phyloP scores from a whole-genome alignment of 2,888 invertebrate species.

The Ochlodes sylvanus region DNA sequence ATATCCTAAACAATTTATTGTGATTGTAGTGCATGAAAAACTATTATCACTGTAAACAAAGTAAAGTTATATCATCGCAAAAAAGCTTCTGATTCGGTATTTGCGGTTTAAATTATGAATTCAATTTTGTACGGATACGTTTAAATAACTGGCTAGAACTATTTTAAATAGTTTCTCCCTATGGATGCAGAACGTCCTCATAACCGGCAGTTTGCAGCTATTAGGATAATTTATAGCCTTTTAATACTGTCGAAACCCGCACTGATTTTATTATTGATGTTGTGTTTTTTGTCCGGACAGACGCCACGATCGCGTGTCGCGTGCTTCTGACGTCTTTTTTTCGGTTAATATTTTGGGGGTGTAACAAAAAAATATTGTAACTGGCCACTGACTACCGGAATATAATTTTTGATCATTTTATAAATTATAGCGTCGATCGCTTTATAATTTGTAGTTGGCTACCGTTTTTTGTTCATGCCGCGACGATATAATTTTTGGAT shows the following conservation, averaged over 20 bases:
- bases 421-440: constrained; percentile 79
- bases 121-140: not conserved
- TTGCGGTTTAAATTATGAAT: not conserved
- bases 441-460: constrained; percentile 72
- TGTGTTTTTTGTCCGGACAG: constrained; percentile 62
- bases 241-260: constrained; percentile 75
- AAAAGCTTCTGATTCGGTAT: not conserved
- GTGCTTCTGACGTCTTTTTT: constrained; percentile 75
- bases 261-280: constrained; percentile 79
- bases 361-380: constrained; percentile 76
- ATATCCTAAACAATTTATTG: not conserved
- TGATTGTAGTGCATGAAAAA: not conserved
- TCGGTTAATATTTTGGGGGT: constrained; percentile 67
- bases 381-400: constrained; percentile 82
- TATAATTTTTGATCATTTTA: constrained; percentile 83
- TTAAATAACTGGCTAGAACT: constrained; percentile 14
- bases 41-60: not conserved
- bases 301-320: constrained; percentile 80
- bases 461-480: constrained; percentile 54
- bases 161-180: constrained; percentile 16
- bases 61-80: not conserved
- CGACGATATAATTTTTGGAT: constrained; percentile 9
- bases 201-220: constrained; percentile 73
- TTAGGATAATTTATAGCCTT: constrained; percentile 83
- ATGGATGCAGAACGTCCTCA: constrained; percentile 42